Conservation (phyloP, 1,140 invertebrate species). For the Nixonia krombeini region DNA sequence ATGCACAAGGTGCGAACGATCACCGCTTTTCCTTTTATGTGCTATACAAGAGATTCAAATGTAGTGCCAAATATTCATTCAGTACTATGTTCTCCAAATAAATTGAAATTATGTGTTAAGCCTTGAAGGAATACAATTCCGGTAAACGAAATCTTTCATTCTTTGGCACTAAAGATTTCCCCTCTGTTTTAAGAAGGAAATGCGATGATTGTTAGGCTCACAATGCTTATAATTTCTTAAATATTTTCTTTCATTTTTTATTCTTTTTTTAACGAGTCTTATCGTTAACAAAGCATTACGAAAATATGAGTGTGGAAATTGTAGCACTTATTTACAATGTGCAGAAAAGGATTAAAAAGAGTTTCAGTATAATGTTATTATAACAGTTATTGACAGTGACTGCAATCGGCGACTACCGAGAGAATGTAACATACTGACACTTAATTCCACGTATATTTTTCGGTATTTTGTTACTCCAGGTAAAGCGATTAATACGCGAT, state of each 20-base stretch:
- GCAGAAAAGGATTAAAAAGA: conserved; percentile 25
- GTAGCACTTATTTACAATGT: conserved; percentile 30
- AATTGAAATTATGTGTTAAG: too few relatives aligned
- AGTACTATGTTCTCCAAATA: too few relatives aligned
- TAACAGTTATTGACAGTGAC: conserved; percentile 49
- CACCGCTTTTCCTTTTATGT: neutral
- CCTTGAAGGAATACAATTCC: too few relatives aligned
- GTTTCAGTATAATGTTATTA: conserved; percentile 21
- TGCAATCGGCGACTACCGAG: conserved; percentile 46
- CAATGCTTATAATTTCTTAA: neutral
- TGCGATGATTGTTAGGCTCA: too few relatives aligned
- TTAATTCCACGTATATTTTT: conserved; percentile 14
- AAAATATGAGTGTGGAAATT: conserved; percentile 19
- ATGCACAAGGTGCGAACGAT: neutral
- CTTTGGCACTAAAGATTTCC: too few relatives aligned
- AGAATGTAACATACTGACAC: conserved; percentile 51
- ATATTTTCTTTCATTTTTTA: neutral
- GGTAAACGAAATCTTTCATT: too few relatives aligned
- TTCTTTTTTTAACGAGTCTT: too few relatives aligned
- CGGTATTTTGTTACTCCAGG: conserved; percentile 58
- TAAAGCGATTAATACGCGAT: too few relatives aligned
- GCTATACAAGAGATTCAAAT: too few relatives aligned
- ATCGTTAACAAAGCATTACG: neutral
- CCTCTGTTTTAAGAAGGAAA: too few relatives aligned
- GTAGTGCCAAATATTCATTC: too few relatives aligned